Percentiles rank a stretch among this genome's conserved stretches.
phyloP scores from a whole-genome alignment of 2,797 vertebrate species.

The Acipenser ruthenus region DNA sequence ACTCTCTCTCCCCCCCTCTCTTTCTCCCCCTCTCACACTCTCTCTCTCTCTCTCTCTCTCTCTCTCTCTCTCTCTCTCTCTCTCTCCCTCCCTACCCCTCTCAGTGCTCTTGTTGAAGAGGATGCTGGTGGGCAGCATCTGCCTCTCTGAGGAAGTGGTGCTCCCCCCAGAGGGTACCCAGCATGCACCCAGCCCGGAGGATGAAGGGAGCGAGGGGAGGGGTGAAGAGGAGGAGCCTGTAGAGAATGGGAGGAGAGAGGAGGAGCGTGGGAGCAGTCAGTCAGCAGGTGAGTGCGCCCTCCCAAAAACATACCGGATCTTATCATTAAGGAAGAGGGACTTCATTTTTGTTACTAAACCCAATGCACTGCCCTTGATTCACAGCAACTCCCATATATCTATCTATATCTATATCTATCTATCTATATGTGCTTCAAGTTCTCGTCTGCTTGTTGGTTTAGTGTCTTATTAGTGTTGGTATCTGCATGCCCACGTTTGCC shows the following conservation, averaged over 20 bases:
- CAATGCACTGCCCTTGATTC: too few relatives aligned
- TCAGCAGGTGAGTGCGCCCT: background rate
- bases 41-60: background rate
- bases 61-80: background rate
- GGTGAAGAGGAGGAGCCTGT: slow-evolving; percentile 10
- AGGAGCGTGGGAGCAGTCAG: background rate
- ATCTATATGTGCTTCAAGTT: too few relatives aligned
- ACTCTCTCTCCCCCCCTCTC: background rate
- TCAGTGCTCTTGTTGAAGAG: slow-evolving; percentile 66
- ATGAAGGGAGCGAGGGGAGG: slow-evolving; percentile 29
- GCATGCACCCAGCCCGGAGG: slow-evolving; percentile 32
- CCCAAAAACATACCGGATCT: too few relatives aligned
- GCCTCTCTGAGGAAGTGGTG: slow-evolving; percentile 52
- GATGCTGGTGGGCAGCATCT: slow-evolving; percentile 59
- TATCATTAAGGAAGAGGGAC: too few relatives aligned
- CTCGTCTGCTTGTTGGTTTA: too few relatives aligned
- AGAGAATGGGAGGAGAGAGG: slow-evolving; percentile 3
- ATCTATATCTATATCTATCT: too few relatives aligned
- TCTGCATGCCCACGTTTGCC: too few relatives aligned
- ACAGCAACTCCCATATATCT: too few relatives aligned
- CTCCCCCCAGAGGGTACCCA: background rate
- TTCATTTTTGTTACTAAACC: too few relatives aligned
- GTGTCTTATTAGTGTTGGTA: too few relatives aligned
- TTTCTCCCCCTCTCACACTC: background rate
- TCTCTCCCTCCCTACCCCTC: background rate